Evolutionary conservation across 2,888 invertebrate genomes (phyloP), one percentile per base, ranked within the genome.

Genomic region (Apantesis nais): DNA sequence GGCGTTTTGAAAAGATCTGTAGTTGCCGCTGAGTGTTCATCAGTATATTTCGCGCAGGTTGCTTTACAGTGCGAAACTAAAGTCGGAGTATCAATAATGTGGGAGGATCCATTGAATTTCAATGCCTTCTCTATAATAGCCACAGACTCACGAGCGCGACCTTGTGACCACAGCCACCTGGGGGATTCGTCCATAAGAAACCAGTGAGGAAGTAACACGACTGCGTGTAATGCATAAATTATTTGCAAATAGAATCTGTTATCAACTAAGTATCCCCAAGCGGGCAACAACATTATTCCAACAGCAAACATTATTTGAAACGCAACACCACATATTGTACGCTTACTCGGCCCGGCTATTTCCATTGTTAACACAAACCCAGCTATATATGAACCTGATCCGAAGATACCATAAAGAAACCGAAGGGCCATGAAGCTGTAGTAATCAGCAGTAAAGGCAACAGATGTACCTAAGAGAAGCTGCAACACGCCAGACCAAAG

Each of bases 181-280:
- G 98, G 98, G 44, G 98, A 98, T 91, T 98, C 98, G 82, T 98
- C 98, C 96, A 98, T 97, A 41, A 97, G 85, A 96, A 98, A 97
- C 97, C 97, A 98, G 88, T 98, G 98, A 25, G 96, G 97, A 69
- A 98, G 89, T 37, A 98, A 93, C 0, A 98, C 84, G 4, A 95
- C 91, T 66, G 97, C 96, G 86, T 98, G 98, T 67, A 97, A 88
- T 0, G 97, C 98, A 86, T 98, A 98, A 1, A 97, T 90, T 12
- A 98, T 95, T 93, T 98, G 98, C 62, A 98, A 94, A 85, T 96
- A 93, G 88, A 97, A 96, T 75, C 97, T 95, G 85, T 98, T 96
- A 80, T 97, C 96, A 72, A 98, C 96, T 5, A 98, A 82, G 62
- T 96, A 97, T 62, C 97, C 98, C 98, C 98, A 98, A 7, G 96